phyloP scores from a whole-genome alignment of 2,797 vertebrate genomes.

The Benthosema pterotum region DNA sequence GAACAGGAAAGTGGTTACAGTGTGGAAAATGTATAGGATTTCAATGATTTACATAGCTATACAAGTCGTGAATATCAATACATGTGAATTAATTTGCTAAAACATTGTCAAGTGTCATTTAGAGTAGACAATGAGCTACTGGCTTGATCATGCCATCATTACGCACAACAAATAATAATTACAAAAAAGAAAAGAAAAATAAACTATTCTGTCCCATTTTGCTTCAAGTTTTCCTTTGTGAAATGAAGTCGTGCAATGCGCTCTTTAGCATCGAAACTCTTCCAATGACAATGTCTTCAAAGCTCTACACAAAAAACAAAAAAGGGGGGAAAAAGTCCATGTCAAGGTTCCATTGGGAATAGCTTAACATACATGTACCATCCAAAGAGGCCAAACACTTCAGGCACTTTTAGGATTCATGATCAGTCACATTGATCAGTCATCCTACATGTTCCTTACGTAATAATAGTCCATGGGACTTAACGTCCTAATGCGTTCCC shows the following conservation, averaged over 20 bases:
- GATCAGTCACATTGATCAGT: conserved; percentile 57
- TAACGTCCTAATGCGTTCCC: conserved; percentile 61
- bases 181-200: no score
- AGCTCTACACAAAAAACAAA: conserved; percentile 52
- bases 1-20: conserved; percentile 57
- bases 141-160: conserved; percentile 33
- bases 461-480: conserved; percentile 84
- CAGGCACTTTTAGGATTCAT: conserved; percentile 83
- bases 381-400: conserved; percentile 72
- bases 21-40: conserved; percentile 49
- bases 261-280: conserved; percentile 47
- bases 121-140: conserved; percentile 36
- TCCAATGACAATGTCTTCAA: conserved; percentile 61
- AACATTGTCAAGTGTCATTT: conserved; percentile 28
- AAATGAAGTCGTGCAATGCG: conserved; percentile 24
- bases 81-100: conserved; percentile 50
- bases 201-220: conserved; percentile 1
- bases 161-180: conserved; percentile 4
- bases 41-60: conserved; percentile 45
- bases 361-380: conserved; percentile 62
- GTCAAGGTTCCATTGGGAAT: conserved; percentile 62
- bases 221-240: not conserved
- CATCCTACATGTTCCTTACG: conserved; percentile 57
- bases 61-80: conserved; percentile 44
- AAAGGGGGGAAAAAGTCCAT: conserved; percentile 43